Percentiles rank a stretch among this genome's conserved stretches.
Conservation (phyloP, 2,113 vertebrate genomes). For the Salvator merianae region DNA sequence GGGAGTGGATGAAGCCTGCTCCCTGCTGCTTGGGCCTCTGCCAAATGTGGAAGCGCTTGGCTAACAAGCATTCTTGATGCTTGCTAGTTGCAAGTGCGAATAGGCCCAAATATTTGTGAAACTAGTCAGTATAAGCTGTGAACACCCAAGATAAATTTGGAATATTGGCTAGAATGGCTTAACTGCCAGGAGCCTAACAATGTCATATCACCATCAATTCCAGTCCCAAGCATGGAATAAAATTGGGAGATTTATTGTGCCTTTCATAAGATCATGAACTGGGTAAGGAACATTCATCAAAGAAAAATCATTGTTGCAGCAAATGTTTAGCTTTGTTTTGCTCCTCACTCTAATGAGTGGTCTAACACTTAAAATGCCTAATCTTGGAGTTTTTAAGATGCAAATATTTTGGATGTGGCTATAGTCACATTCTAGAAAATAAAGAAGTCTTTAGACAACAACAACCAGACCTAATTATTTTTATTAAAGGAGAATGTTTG, state of each 20-base stretch:
- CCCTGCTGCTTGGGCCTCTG: no score
- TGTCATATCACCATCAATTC: background rate
- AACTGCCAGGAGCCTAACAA: background rate
- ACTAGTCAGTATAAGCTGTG: background rate
- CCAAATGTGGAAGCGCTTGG: no score
- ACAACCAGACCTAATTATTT: background rate
- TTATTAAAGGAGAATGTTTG: background rate
- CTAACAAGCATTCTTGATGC: no score
- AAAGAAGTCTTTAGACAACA: background rate
- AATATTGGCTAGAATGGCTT: background rate
- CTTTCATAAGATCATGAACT: background rate
- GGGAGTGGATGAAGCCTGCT: no score
- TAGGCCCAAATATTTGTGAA: background rate
- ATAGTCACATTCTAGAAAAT: background rate
- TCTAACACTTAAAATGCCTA: background rate
- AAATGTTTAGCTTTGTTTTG: background rate
- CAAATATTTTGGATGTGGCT: background rate
- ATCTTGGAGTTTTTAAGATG: background rate
- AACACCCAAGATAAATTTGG: background rate
- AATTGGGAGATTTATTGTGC: background rate
- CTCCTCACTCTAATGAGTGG: background rate
- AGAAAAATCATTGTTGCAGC: background rate
- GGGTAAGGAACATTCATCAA: background rate
- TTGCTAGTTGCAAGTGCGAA: no score
- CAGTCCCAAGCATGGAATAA: background rate